Conservation (phyloP, 2,888 invertebrate genomes). For the Galeruca laticollis region DNA sequence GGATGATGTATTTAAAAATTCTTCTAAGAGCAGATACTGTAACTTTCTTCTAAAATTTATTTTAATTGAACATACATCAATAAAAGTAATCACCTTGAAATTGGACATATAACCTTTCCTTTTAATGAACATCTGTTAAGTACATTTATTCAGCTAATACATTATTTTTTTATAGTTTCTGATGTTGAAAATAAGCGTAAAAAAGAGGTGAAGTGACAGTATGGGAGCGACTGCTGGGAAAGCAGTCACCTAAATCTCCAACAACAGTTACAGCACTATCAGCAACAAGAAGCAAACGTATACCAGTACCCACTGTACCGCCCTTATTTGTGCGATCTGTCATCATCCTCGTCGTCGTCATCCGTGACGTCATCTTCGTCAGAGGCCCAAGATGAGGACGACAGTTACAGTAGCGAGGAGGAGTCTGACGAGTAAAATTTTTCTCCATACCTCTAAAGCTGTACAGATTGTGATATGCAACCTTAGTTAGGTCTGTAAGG, state of each 20-base stretch:
- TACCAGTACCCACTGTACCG: conserved; percentile 46
- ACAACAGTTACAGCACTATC: conserved; percentile 48
- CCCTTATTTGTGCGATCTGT: conserved; percentile 48
- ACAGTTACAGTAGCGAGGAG: conserved; percentile 46
- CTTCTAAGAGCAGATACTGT: too few species aligned
- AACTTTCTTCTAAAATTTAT: too few species aligned
- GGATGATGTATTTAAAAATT: too few species aligned
- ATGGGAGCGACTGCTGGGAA: conserved; percentile 62
- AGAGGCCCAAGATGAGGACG: conserved; percentile 39
- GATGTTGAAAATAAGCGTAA: conserved; percentile 66
- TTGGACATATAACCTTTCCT: too few species aligned
- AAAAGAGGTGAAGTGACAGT: conserved; percentile 68
- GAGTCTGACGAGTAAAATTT: conserved; percentile 43
- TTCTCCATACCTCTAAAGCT: conserved; percentile 50
- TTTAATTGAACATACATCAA: too few species aligned
- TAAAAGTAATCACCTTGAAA: too few species aligned
- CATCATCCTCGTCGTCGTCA: conserved; percentile 35
- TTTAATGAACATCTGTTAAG: too few species aligned
- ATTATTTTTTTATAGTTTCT: conserved; percentile 57
- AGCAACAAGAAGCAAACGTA: conserved; percentile 48
- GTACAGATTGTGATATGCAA: conserved; percentile 64
- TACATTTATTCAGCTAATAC: too few species aligned
- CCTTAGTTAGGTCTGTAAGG: conserved; percentile 34
- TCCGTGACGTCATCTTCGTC: conserved; percentile 32
- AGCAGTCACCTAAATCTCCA: conserved; percentile 54